These are phyloP conservation scores for Gasteruption jaculator DNA, from an alignment of 2,888 invertebrate species.

Conservation along the genomic window DNA sequence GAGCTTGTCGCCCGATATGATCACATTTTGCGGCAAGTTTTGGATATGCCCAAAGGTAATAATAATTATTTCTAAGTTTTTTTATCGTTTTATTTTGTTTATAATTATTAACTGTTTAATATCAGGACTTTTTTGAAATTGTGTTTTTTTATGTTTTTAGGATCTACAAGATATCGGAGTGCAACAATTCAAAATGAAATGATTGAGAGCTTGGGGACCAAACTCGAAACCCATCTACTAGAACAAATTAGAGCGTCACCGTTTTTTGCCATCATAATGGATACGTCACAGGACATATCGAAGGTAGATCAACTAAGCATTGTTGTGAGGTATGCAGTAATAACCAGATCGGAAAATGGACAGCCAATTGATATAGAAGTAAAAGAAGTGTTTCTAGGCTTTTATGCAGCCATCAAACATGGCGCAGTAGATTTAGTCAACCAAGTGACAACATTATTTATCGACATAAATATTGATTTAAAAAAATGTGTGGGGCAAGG, in stretches of 20 bases:
- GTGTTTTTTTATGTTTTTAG: too few species aligned
- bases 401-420: slow-evolving; percentile 27
- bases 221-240: slow-evolving; percentile 26
- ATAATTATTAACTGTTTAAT: too few species aligned
- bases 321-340: slow-evolving; percentile 29
- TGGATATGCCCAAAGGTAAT: slow-evolving; percentile 29
- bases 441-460: slow-evolving; percentile 26
- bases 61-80: too few species aligned
- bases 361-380: slow-evolving; percentile 26
- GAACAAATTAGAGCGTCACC: slow-evolving; percentile 31
- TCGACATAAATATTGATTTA: slow-evolving; percentile 25
- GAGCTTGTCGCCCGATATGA: slow-evolving; percentile 30
- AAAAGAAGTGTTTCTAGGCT: slow-evolving; percentile 30
- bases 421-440: slow-evolving; percentile 29
- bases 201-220: slow-evolving; percentile 19
- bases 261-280: slow-evolving; percentile 32
- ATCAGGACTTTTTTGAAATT: slow-evolving; percentile 19
- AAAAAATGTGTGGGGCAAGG: slow-evolving; percentile 26
- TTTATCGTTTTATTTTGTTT: too few species aligned
- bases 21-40: slow-evolving; percentile 27
- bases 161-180: slow-evolving; percentile 29
- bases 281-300: slow-evolving; percentile 33
- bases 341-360: slow-evolving; percentile 18
- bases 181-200: slow-evolving; percentile 23
- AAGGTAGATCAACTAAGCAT: slow-evolving; percentile 37